Conservation (phyloP, 2,113 vertebrate species). For the Pica pica region DNA sequence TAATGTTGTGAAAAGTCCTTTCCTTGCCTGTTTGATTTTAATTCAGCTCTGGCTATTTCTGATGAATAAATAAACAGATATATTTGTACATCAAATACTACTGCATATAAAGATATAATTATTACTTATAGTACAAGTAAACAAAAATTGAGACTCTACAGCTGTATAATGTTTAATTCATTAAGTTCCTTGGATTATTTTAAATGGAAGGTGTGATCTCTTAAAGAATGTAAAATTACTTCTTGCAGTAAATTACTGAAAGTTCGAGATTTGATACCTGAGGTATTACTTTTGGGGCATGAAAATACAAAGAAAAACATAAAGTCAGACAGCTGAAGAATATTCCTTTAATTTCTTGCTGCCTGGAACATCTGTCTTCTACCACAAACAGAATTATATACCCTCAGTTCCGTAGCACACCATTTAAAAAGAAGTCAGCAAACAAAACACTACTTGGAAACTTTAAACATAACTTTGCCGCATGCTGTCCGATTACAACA, state of each 20-base stretch:
- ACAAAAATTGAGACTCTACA: neutral
- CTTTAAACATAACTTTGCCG: conserved; percentile 23
- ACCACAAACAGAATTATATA: conserved; percentile 17
- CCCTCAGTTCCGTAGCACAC: neutral
- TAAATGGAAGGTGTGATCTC: neutral
- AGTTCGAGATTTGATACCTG: neutral
- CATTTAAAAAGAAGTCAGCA: conserved; percentile 1
- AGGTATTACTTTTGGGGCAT: conserved; percentile 4
- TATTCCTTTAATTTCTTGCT: conserved; percentile 21
- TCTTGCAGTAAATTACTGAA: conserved; percentile 31
- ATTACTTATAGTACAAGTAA: neutral
- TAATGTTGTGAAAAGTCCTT: neutral
- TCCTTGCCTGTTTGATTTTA: neutral
- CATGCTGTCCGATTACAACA: neutral
- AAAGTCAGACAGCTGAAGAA: conserved; percentile 17
- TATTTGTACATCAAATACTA: neutral
- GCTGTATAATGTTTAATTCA: conserved; percentile 7
- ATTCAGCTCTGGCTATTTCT: neutral
- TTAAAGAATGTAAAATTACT: neutral
- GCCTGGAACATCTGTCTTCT: conserved; percentile 35
- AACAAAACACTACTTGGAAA: conserved; percentile 5
- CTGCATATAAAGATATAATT: neutral
- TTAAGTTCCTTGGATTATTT: neutral
- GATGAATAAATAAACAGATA: neutral
- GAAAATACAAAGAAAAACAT: conserved; percentile 41